Conservation (phyloP, 1,140 invertebrate species). For the Aphis gossypii region DNA sequence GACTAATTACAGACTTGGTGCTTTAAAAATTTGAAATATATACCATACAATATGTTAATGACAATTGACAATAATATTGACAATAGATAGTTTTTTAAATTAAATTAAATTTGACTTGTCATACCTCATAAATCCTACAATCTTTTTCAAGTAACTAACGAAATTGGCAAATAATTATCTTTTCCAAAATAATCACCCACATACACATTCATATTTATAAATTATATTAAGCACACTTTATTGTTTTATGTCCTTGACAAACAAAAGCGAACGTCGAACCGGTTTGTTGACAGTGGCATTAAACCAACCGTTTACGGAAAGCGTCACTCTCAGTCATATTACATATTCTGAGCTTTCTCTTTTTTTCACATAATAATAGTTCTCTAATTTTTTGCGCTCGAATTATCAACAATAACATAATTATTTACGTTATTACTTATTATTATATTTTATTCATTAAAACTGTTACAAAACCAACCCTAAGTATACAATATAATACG, state of each 20-base stretch:
- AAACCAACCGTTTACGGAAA: conserved; percentile 57
- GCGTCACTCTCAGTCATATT: conserved; percentile 48
- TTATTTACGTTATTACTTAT: neutral
- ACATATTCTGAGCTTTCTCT: conserved; percentile 52
- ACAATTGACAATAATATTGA: neutral
- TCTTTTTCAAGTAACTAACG: neutral
- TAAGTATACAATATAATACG: neutral
- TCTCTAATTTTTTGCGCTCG: conserved; percentile 22
- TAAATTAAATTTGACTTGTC: neutral
- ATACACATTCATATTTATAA: neutral
- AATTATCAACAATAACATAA: neutral
- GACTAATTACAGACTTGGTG: neutral
- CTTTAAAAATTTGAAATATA: neutral
- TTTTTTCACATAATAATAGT: conserved; percentile 39
- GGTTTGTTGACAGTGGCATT: conserved; percentile 58
- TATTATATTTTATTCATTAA: neutral
- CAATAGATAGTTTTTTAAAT: neutral
- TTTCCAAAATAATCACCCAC: neutral
- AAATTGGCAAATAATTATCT: neutral
- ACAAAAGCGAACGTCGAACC: conserved; percentile 56
- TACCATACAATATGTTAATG: neutral
- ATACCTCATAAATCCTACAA: neutral
- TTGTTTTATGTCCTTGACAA: conserved; percentile 55
- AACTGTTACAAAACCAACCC: neutral
- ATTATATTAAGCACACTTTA: conserved; percentile 14